Base-by-base conservation (phyloP, 2,888 invertebrate genomes). In the Cybosia mesomella region DNA sequence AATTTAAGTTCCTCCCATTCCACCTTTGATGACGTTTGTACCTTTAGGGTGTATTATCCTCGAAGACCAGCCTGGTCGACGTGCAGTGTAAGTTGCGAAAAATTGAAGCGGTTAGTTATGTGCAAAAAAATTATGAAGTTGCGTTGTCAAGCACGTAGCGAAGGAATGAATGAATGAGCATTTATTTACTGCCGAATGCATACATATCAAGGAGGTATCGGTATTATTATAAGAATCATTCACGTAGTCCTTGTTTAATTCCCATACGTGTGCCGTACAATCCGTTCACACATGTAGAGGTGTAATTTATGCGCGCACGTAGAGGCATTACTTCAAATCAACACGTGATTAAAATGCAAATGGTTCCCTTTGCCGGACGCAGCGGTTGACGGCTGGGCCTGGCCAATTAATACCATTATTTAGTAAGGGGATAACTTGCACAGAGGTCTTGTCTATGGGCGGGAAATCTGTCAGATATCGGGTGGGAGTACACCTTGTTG, bases 291-390 rank as follows among this genome's bases (percentile, higher is more conserved):
- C 76, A 71, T 65, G 68, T 85, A 83, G 77, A 77, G 76, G 78
- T 84, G 83, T 88, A 89, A 89, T 89, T 83, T 86, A 91, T 88
- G 85, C 85, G 77, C 75, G 82, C 77, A 80, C 81, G 76, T 79
- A 77, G 71, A 73, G 73, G 87, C 89, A 89, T 91, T 87, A 91
- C 87, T 90, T 89, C 87, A 89, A 93, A 93, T 91, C 89, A 91
- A 88, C 91, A 86, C 89, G 88, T 91, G 88, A 91, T 93, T 91
- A 91, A 92, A 90, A 94, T 94, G 93, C 90, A 92, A 93, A 93
- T 93, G 80, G 79, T 67, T 82, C 88, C 88, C 89, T 89, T 89
- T 89, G 88, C 86, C 77, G 81, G 83, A 80, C 84, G 74, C 77
- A 82, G 83, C 76, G 80, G 85, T 78, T 81, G 82, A 76, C 55